Evolutionary conservation across 2,888 invertebrate species (phyloP).

Genomic region (Drosophila mercatorum): DNA sequence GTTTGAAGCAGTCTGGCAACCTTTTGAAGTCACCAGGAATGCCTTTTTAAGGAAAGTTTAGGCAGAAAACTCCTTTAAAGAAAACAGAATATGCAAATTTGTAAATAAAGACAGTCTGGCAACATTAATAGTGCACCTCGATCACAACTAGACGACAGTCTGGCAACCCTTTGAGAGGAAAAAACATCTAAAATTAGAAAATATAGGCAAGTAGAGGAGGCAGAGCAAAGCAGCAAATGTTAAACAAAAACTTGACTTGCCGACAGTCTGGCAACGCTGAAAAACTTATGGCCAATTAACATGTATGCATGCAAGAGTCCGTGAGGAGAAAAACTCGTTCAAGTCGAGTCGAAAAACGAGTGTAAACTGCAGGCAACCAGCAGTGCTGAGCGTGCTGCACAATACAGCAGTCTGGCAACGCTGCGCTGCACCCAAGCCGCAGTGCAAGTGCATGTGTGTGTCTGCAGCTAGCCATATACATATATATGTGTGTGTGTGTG

Average conservation of each 20-base stretch:
- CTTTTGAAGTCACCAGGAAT: neutral
- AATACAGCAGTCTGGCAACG: constrained; percentile 6
- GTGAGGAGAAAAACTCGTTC: neutral
- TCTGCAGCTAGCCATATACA: no score
- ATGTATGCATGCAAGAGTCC: neutral
- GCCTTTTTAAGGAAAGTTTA: neutral
- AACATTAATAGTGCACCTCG: no score
- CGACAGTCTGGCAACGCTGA: constrained; percentile 19
- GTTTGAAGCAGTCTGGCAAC: neutral
- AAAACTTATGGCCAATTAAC: neutral
- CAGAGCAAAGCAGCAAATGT: neutral
- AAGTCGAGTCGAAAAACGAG: neutral
- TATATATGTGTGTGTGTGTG: constrained; percentile 13
- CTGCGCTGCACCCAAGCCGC: constrained; percentile 27
- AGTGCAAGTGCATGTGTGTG: neutral
- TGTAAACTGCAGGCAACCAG: neutral
- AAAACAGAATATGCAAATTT: neutral
- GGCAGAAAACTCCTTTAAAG: neutral
- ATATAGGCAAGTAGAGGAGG: no score
- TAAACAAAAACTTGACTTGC: neutral
- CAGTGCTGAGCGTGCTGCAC: neutral
- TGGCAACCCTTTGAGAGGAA: neutral
- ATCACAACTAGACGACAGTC: neutral
- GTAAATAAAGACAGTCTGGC: neutral
- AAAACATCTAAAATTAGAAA: neutral